Conservation (phyloP, 2,797 vertebrate genomes). For the Mus spretus region DNA sequence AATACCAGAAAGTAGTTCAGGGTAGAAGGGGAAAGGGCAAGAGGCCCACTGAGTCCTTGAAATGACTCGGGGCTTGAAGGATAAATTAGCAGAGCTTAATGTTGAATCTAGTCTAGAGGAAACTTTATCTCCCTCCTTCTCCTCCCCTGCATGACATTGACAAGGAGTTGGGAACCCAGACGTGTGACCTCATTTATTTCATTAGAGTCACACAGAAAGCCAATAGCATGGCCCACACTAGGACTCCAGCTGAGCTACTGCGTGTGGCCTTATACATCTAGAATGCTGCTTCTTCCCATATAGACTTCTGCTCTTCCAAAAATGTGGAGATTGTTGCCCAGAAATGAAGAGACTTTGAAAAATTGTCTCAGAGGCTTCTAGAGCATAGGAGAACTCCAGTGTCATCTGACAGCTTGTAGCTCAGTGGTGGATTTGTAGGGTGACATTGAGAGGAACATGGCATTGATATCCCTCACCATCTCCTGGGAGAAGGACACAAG, state of each 20-base stretch:
- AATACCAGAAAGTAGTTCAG: conserved; percentile 10
- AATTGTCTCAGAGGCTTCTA: background rate
- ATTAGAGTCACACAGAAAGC: background rate
- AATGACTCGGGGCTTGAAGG: background rate
- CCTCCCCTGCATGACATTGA: background rate
- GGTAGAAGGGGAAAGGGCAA: background rate
- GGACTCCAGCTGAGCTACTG: background rate
- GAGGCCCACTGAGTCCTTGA: background rate
- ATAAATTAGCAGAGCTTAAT: conserved; percentile 24
- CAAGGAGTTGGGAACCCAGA: background rate
- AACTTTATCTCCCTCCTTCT: background rate
- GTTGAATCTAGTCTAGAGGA: background rate
- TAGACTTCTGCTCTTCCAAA: background rate
- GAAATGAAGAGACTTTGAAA: background rate
- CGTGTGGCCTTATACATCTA: background rate
- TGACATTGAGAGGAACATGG: background rate
- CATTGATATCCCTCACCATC: background rate
- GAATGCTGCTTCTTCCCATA: background rate
- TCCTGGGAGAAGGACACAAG: background rate
- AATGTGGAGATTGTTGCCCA: background rate
- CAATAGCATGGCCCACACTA: background rate
- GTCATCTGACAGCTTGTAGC: background rate
- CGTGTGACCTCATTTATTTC: background rate
- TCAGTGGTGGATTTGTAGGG: background rate
- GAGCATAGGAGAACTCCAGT: background rate